Evolutionary conservation across 2,888 invertebrate genomes (phyloP), one percentile per base, ranked within the genome.

Genomic region (Andrena fulva): DNA sequence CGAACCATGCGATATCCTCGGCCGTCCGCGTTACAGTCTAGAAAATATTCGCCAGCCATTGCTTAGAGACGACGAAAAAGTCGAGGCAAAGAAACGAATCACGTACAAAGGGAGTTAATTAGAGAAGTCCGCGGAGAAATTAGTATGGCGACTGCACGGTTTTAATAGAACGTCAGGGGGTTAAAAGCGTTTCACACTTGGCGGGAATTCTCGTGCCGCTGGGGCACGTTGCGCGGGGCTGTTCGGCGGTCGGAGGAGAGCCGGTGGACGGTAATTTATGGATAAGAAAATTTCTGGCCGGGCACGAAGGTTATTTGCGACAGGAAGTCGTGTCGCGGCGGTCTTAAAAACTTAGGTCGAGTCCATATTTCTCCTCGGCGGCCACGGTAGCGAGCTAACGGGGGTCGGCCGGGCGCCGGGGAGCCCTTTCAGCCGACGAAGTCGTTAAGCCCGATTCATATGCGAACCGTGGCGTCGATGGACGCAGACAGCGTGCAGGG

Each of bases 381-480:
- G 29, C 48, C 27, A 24, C 48, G 27, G 12, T 33, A 27, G 35
- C 27, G 12, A 16, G 60, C 2, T 48, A 63, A 20, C 24, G 20
- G 2, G 42, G 62, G n/a, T 16, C 29, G 66, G 29, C 4, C 0
- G 42, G 42, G 48, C 16, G 27, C 27, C 12, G 33, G 31, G 42
- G 42, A 42, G 60, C 68, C 76, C 71, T 52, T 83, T 70, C 67
- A 70, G 20, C 29, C 66, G 63, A 33, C 68, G 33, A 54, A 62
- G 72, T 82, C 75, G 78, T 84, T 82, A 84, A 68, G 69, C 66
- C 54, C 84, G 72, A 82, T 84, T 84, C 84, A 77, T 82, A 84
- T 77, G 80, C 81, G 81, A 75, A 66, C 20, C 48, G 72, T 64
- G 78, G 62, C 68, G 67, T 6, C 66, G 60, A 77, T 67, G 50